Base-by-base conservation (phyloP, 2,888 invertebrate species). In the Rhyacophila evoluta region DNA sequence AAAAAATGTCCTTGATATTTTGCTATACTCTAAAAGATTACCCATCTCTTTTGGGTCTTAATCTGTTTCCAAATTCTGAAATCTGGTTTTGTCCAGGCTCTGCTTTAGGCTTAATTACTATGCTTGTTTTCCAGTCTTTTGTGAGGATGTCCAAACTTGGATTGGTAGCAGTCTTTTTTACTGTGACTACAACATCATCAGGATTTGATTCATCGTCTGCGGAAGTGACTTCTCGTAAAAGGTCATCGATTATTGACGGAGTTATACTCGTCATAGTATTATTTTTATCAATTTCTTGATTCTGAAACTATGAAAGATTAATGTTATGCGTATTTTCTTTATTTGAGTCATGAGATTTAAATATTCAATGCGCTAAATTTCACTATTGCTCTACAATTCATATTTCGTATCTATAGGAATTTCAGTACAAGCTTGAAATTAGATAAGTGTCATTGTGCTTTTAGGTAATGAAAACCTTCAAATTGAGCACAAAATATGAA, bases 111-210 rank as follows among this genome's bases (percentile, higher is more conserved):
- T 82, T 79, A 15, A 81, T 79, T 10, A 79, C 74, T 11, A 80
- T 82, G 28, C 82, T 81, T 2, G 82, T 81, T 77, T 81, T 81
- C 82, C 82, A 82, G 37, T 82, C 82, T 79, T 81, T 80, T 1
- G 81, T 81, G 1, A 80, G 15, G 3, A 81, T 81, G 28, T 81
- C 80, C 1, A 82, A 55, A 2, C 76, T 78, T 10, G 82, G 80
- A 41, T 79, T 72, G 29, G 80, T 80, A 8, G 37, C 69, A 71
- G 80, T 82, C 37, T 80, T 78, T 41, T 81, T 79, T 15, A 81
- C 71, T 15, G 19, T 68, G 2, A 81, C 82, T 10, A 81, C 28
- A 1, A 82, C 78, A 29, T 82, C 79, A 6, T 76, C 29, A 2
- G 80, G 19, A 28, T 78, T 74, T 28, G 19, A 72, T 28, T 12